phyloP scores from a whole-genome alignment of 1,140 invertebrate species.

The Drosophila mauritiana region DNA sequence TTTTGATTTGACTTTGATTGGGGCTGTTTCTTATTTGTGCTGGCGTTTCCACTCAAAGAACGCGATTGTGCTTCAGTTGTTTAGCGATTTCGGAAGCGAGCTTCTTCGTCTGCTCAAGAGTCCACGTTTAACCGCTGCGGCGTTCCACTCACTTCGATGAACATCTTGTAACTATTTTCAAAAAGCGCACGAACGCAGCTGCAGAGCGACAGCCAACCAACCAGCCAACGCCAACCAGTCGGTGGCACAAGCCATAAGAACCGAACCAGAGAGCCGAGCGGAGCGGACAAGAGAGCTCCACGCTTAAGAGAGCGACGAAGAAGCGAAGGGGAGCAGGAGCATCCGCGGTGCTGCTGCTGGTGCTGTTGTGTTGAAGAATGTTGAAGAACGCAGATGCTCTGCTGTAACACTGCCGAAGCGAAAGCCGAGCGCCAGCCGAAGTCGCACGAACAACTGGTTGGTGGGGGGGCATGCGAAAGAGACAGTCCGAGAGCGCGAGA shows the following conservation, averaged over 20 bases:
- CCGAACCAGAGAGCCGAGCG: constrained; percentile 7
- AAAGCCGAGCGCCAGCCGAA: constrained; percentile 27
- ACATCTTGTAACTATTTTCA: constrained; percentile 84
- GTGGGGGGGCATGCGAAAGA: constrained; percentile 33
- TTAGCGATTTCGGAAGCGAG: constrained; percentile 46
- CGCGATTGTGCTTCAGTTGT: constrained; percentile 27
- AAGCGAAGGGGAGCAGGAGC: constrained; percentile 75
- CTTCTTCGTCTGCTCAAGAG: constrained; percentile 54
- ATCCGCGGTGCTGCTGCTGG: constrained; percentile 60
- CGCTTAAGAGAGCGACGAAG: constrained; percentile 56
- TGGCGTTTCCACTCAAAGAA: constrained; percentile 13
- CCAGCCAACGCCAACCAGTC: constrained; percentile 20
- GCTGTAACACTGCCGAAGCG: constrained; percentile 43
- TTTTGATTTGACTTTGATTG: constrained; percentile 23
- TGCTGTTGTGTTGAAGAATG: constrained; percentile 52
- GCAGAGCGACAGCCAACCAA: constrained; percentile 64
- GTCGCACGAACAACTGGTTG: constrained; percentile 40
- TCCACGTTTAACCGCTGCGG: constrained; percentile 65
- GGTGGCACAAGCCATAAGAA: constrained; percentile 31
- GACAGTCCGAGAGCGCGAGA: constrained; percentile 6
- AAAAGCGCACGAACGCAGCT: constrained; percentile 83
- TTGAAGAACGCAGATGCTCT: constrained; percentile 71
- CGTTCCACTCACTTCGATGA: constrained; percentile 84
- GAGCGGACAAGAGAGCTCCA: constrained; percentile 31
- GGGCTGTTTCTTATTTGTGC: constrained; percentile 4